phyloP scores from a whole-genome alignment of 2,797 vertebrate genomes.

The Characodon lateralis region DNA sequence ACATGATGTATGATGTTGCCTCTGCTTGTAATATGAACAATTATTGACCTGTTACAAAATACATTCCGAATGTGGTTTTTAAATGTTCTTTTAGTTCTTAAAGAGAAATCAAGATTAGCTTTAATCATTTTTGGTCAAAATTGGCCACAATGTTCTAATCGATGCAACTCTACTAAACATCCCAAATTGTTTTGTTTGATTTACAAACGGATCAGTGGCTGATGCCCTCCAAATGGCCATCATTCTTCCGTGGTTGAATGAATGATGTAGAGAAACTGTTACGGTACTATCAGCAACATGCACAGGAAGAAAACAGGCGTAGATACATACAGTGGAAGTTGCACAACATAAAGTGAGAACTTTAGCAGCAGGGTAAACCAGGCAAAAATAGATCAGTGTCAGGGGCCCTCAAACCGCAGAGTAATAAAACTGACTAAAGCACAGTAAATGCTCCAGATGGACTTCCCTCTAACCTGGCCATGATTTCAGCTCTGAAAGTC shows the following conservation, averaged over 20 bases:
- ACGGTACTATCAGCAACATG: neutral
- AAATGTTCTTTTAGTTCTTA: neutral
- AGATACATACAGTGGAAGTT: constrained; percentile 33
- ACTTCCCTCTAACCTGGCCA: constrained; percentile 57
- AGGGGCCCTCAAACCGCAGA: constrained; percentile 49
- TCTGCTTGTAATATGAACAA: neutral
- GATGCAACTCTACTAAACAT: neutral
- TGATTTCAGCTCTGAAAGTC: constrained; percentile 56
- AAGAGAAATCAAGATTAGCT: neutral
- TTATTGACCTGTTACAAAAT: neutral
- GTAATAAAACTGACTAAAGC: constrained; percentile 57
- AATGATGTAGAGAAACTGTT: neutral
- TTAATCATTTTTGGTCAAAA: neutral
- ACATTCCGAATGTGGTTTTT: neutral
- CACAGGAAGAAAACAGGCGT: constrained; percentile 25
- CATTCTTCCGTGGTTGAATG: neutral
- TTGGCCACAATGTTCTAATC: neutral
- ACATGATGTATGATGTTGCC: too few relatives aligned
- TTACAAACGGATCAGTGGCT: neutral
- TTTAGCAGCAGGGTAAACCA: constrained; percentile 15
- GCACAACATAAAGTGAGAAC: constrained; percentile 32
- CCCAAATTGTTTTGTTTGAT: neutral
- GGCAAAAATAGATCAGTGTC: constrained; percentile 41
- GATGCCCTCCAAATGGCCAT: neutral
- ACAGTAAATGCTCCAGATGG: constrained; percentile 57